These are phyloP conservation scores for Paramisgurnus dabryanus DNA, from an alignment of 2,113 vertebrate species.

Conservation along the genomic window DNA sequence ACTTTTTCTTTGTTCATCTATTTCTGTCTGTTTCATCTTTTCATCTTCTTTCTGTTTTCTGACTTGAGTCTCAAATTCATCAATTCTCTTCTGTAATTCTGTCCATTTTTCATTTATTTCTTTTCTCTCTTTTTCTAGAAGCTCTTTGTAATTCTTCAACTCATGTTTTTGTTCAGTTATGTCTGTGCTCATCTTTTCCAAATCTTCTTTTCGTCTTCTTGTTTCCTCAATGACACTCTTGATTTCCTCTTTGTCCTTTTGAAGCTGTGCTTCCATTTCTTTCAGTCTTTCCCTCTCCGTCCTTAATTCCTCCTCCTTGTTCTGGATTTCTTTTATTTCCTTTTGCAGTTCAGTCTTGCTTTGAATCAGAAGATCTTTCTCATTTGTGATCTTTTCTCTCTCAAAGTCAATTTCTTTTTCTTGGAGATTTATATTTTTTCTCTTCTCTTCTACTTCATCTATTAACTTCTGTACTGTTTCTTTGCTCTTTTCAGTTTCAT, in stretches of 20 bases:
- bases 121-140: background rate
- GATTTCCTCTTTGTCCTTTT: constrained; percentile 7
- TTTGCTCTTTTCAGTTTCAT: background rate
- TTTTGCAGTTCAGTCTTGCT: constrained; percentile 6
- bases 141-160: background rate
- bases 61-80: background rate
- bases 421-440: background rate
- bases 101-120: background rate
- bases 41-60: background rate
- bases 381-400: background rate
- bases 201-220: background rate
- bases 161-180: background rate
- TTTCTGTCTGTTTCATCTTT: background rate
- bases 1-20: background rate
- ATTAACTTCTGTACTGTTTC: background rate
- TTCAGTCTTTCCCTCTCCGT: background rate
- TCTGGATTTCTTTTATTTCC: background rate
- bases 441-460: background rate
- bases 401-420: background rate
- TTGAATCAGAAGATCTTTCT: background rate
- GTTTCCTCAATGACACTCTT: background rate
- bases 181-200: background rate
- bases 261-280: background rate
- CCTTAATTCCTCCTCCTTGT: background rate
- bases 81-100: background rate